Evolutionary conservation across 1,140 invertebrate species (phyloP).

Genomic region (Palaemon carinicauda): DNA sequence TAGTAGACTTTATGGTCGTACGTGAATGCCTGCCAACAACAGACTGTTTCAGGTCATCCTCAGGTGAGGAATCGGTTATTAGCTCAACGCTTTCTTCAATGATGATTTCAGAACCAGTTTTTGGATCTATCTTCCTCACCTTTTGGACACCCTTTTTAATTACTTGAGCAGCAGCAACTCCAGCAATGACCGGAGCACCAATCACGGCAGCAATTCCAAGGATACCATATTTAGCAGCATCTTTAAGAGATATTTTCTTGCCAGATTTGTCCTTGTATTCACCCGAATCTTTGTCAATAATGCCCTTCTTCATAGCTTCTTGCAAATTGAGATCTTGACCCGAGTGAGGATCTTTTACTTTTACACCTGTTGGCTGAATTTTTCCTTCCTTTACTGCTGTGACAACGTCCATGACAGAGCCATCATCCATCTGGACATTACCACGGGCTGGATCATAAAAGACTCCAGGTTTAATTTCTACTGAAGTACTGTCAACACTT

Average conservation of each 20-base stretch:
- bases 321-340: constrained; percentile 76
- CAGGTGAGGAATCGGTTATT: constrained; percentile 45
- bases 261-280: constrained; percentile 74
- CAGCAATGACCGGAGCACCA: constrained; percentile 65
- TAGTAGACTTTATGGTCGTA: constrained; percentile 34
- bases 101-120: constrained; percentile 74
- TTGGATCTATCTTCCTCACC: constrained; percentile 63
- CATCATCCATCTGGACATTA: constrained; percentile 46
- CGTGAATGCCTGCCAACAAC: constrained; percentile 30
- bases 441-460: constrained; percentile 36
- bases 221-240: constrained; percentile 72
- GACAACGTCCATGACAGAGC: constrained; percentile 69
- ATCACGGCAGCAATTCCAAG: constrained; percentile 76
- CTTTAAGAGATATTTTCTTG: constrained; percentile 74
- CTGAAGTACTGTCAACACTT: constrained; percentile 19
- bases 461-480: constrained; percentile 47
- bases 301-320: constrained; percentile 79
- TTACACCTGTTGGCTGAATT: constrained; percentile 74
- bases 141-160: constrained; percentile 69
- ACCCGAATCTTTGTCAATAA: constrained; percentile 78
- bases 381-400: constrained; percentile 75
- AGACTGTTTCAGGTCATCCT: constrained; percentile 44
- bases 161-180: constrained; percentile 54
- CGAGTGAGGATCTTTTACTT: constrained; percentile 78
- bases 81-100: constrained; percentile 62